These are phyloP conservation scores for Zosterops japonicus DNA, from an alignment of 2,113 vertebrate genomes.

Conservation along the genomic window DNA sequence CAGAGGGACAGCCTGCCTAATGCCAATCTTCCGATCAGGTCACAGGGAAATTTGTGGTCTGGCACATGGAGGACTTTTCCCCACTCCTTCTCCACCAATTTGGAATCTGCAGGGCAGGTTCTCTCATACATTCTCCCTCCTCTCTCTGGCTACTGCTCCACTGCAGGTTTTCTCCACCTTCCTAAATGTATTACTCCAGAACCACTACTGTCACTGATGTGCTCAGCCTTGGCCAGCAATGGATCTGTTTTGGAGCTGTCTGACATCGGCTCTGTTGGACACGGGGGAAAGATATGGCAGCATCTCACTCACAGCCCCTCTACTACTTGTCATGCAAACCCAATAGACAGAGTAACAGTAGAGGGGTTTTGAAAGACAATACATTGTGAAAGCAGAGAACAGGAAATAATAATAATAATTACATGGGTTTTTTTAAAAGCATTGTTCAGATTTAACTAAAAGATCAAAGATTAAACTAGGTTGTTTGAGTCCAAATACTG, in stretches of 20 bases:
- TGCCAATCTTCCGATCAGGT: fast-evolving
- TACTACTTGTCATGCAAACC: fast-evolving
- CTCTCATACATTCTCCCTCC: background rate
- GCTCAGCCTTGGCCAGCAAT: fast-evolving
- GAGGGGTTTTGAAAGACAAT: background rate
- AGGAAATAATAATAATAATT: background rate
- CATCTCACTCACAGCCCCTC: background rate
- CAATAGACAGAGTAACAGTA: background rate
- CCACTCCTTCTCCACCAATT: background rate
- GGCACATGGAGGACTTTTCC: fast-evolving
- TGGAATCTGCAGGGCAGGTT: fast-evolving
- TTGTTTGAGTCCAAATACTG: background rate
- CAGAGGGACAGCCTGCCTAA: background rate
- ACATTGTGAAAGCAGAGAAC: background rate
- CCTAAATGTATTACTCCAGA: background rate
- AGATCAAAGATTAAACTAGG: background rate
- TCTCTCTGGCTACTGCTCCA: background rate
- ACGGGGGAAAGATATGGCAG: fast-evolving
- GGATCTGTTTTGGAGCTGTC: fast-evolving
- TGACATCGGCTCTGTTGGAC: fast-evolving
- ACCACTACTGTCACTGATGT: fast-evolving
- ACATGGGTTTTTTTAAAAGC: background rate
- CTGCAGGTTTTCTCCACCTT: background rate
- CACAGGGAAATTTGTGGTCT: background rate
- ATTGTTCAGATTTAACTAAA: background rate